Percentiles rank a stretch among this genome's conserved stretches.
phyloP scores from a whole-genome alignment of 2,888 invertebrate genomes.

The Sthenelais limicola region DNA sequence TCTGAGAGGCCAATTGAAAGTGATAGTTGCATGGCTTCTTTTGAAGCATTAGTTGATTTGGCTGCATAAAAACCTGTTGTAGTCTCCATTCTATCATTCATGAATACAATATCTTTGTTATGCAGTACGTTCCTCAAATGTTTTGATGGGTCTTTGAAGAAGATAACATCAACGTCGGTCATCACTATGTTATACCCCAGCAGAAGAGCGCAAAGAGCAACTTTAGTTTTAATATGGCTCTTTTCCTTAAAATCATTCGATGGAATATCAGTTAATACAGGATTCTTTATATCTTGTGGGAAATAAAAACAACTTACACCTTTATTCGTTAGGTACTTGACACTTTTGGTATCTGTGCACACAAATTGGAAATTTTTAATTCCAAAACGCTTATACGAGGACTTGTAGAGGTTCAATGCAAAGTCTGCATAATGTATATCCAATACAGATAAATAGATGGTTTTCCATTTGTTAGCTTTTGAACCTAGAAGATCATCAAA shows the following conservation, averaged over 20 bases:
- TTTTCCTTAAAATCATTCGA: conserved; percentile 15
- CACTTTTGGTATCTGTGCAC: conserved; percentile 41
- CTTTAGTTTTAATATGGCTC: conserved; percentile 35
- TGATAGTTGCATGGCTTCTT: no score
- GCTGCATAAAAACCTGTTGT: conserved; percentile 10
- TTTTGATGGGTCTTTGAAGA: conserved; percentile 45
- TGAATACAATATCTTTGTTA: not conserved
- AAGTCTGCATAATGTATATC: conserved; percentile 45
- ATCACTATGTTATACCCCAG: conserved; percentile 44
- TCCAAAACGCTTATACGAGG: conserved; percentile 43
- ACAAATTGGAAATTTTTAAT: conserved; percentile 47
- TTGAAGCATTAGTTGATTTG: not conserved
- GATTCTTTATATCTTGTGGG: not conserved
- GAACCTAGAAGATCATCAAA: conserved; percentile 7
- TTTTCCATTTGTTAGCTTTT: not conserved
- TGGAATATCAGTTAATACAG: not conserved
- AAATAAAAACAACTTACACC: conserved; percentile 8
- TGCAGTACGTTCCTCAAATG: conserved; percentile 27
- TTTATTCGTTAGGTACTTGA: not conserved
- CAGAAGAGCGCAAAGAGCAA: conserved; percentile 38
- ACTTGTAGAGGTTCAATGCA: conserved; percentile 49
- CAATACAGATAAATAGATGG: conserved; percentile 14
- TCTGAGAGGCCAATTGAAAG: no score
- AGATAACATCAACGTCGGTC: conserved; percentile 48
- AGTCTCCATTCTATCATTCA: conserved; percentile 6